Evolutionary conservation across 2,797 vertebrate genomes (phyloP), one percentile per base, ranked within the genome.

Genomic region (Chelidonichthys spinosus): DNA sequence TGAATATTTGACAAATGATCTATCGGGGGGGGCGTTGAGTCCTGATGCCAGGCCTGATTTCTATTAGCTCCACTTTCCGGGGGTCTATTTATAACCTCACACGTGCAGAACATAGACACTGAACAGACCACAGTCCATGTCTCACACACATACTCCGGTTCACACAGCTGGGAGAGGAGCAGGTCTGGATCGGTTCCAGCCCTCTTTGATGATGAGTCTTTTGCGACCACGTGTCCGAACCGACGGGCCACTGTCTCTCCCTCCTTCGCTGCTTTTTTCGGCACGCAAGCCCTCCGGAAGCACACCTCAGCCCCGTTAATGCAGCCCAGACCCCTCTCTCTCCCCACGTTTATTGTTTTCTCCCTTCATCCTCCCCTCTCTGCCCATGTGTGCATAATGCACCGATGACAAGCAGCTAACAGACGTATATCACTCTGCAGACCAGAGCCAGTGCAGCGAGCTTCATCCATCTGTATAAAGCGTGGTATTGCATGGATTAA

Each of bases 31-130:
- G 35, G 53, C 62, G 66, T 83, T 88, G 76, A 85, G 83, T 71
- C 53, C 63, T 69, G 61, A 81, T 78, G 67, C 65, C 73, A 67
- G 66, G 81, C 62, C 87, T 92, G 92, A 87, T 82, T 81, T 85
- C 59, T 76, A 87, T 94, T 91, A 88, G 78, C 65, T 79, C 79
- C 80, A 79, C 81, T 87, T 77, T 91, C 78, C 73, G 36, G 69
- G 47, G 78, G 25, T 25, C 89, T 90, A 88, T 92, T 91, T 88
- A 90, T 92, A 93, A 80, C 87, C 66, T 42, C 42, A 59, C 49
- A 47, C 36, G 9, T 44, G 46, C 42, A 40, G 40, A 60, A 42
- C 62, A 56, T 43, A 39, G 63, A 69, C 0, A 25, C 52, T 74
- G 54, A 35, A 72, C 61, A 74, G 49, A 25, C 47, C 61, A 25